phyloP scores from a whole-genome alignment of 2,797 vertebrate genomes.

The Gymnoscopelus microlampas region DNA sequence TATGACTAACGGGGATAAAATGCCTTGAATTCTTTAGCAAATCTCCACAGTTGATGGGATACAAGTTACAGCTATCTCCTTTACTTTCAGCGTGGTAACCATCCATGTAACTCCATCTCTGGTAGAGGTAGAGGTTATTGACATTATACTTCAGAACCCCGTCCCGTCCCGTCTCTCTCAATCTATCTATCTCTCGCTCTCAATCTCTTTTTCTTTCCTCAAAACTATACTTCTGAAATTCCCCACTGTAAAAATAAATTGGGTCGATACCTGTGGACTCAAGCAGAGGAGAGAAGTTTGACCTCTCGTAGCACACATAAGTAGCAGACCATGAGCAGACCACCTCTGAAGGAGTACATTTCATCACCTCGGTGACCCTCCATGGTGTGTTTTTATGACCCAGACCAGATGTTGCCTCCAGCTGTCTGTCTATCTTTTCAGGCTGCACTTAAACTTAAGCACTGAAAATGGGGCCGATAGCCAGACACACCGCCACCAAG shows the following conservation, averaged over 20 bases:
- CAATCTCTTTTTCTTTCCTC: not conserved
- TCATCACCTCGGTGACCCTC: not conserved
- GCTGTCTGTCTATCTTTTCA: constrained; percentile 26
- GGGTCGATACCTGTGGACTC: constrained; percentile 35
- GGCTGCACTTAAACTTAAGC: constrained; percentile 5
- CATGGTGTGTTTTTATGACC: constrained; percentile 25
- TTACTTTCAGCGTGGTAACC: not conserved
- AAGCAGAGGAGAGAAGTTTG: constrained; percentile 8
- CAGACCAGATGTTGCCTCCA: constrained; percentile 36
- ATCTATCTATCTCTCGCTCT: not conserved
- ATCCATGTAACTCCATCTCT: constrained; percentile 3
- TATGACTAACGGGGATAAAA: too few species aligned
- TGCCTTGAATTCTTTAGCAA: constrained; percentile 20
- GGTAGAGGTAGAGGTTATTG: constrained; percentile 10
- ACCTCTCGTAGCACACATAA: constrained; percentile 10
- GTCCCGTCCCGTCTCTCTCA: not conserved
- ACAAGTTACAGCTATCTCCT: constrained; percentile 13
- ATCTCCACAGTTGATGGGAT: constrained; percentile 1
- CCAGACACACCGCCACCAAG: constrained; percentile 10
- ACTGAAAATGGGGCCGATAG: not conserved
- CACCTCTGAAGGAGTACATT: constrained; percentile 23
- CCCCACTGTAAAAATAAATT: constrained; percentile 36
- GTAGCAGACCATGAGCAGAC: constrained; percentile 8
- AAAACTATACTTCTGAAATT: constrained; percentile 8
- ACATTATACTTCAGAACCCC: not conserved